Conservation (phyloP, 2,113 vertebrate species). For the Catagonus wagneri region DNA sequence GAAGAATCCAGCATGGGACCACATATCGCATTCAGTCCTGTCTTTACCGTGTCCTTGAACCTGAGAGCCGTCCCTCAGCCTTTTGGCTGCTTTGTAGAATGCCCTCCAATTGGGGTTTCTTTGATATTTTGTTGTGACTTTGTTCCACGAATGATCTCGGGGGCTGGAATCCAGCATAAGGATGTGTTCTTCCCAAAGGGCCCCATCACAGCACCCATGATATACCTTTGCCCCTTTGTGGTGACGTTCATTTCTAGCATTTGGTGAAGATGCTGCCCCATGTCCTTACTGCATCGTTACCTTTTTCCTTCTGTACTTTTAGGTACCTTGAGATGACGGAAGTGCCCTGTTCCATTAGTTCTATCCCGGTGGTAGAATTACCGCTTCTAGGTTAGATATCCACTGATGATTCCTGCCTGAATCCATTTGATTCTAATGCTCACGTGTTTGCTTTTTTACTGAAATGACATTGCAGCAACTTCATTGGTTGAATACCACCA, state of each 20-base stretch:
- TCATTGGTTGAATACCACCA: no score
- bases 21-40: not conserved
- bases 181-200: not conserved
- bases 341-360: not conserved
- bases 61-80: not conserved
- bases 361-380: no score
- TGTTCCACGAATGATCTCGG: not conserved
- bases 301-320: conserved; percentile 42
- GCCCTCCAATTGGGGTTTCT: not conserved
- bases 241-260: not conserved
- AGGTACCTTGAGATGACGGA: not conserved
- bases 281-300: not conserved
- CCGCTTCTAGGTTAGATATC: not conserved
- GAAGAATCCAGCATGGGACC: not conserved
- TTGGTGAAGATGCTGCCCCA: not conserved
- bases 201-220: not conserved
- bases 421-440: not conserved
- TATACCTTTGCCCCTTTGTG: not conserved
- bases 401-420: not conserved
- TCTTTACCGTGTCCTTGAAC: not conserved
- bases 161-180: not conserved
- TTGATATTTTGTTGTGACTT: not conserved
- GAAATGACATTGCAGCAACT: not conserved
- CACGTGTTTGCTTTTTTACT: conserved; percentile 12
- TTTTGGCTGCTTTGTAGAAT: conserved; percentile 13